Base-by-base conservation (phyloP, 2,797 vertebrate species). In the Schizopygopsis malacanthus region DNA sequence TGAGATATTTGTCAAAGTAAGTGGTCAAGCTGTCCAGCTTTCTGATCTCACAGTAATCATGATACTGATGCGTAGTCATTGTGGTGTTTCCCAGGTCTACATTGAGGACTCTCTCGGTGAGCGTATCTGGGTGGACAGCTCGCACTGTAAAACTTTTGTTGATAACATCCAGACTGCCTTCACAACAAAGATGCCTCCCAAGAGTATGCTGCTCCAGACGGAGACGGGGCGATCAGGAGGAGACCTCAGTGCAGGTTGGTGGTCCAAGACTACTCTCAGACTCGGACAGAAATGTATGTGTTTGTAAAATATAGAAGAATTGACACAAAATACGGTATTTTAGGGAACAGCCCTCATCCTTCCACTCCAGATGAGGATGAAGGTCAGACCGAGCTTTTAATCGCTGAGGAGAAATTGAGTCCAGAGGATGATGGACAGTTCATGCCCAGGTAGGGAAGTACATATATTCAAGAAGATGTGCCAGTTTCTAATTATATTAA, bases 131-230 rank as follows among this genome's bases (percentile, higher is more conserved):
- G 98, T 99, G 87, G 98, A 99, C 94, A 99, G 98, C 87, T 97
- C 95, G 18, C 98, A 99, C 91, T 99, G 98, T 91, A 99, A 98
- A 92, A 96, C 94, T 0, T 99, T 99, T 88, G 98, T 99, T 82
- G 98, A 99, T 90, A 99, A 99, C 91, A 96, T 99, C 90, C 98
- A 99, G 91, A 99, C 98, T 0, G 98, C 98, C 1, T 99, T 99
- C 89, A 95, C 96, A 85, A 99, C 98, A 18, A 98, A 96, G 92
- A 98, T 98, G 97, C 98, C 98, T 18, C 98, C 98, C 0, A 99
- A 98, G 92, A 99, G 96, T 78, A 97, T 99, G 96, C 92, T 99
- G 45, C 92, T 99, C 67, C 98, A 98, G 89, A 96, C 97, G 2
- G 98, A 99, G 86, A 94, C 93, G 0, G 96, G 96, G 0, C 96